Evolutionary conservation across 2,797 vertebrate species (phyloP).

Genomic region (Sebastes umbrosus): DNA sequence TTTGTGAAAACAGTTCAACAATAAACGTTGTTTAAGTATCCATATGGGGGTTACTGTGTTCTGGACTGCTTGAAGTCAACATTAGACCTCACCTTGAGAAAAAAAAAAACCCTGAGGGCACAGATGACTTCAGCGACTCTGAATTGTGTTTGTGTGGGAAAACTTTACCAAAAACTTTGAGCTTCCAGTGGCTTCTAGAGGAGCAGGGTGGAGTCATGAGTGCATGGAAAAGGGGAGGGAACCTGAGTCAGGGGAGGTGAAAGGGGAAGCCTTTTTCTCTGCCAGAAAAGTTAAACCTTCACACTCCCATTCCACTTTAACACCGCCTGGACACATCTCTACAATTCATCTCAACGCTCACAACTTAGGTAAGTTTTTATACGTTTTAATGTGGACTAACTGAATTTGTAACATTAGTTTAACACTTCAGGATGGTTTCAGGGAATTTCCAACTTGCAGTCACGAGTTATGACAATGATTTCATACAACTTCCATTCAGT

Average conservation of each 20-base stretch:
- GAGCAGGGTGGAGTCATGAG: conserved; percentile 63
- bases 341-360: conserved; percentile 50
- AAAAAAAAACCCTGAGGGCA: neutral
- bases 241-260: conserved; percentile 38
- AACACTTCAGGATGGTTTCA: neutral
- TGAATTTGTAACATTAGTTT: neutral
- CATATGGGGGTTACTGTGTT: neutral
- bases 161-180: neutral
- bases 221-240: conserved; percentile 46
- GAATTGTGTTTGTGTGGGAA: neutral
- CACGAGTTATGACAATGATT: neutral
- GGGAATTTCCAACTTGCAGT: neutral
- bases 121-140: neutral
- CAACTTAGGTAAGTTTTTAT: conserved; percentile 66
- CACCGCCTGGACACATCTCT: conserved; percentile 52
- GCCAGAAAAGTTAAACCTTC: conserved; percentile 64
- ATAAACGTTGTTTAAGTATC: conserved; percentile 38
- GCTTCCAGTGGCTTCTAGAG: neutral
- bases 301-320: conserved; percentile 60
- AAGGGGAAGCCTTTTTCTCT: conserved; percentile 29
- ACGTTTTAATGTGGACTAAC: neutral
- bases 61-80: neutral
- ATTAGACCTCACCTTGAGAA: neutral
- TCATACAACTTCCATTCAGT: neutral
- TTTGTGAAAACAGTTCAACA: conserved; percentile 23